phyloP scores from a whole-genome alignment of 2,113 vertebrate genomes.

The Etheostoma spectabile region DNA sequence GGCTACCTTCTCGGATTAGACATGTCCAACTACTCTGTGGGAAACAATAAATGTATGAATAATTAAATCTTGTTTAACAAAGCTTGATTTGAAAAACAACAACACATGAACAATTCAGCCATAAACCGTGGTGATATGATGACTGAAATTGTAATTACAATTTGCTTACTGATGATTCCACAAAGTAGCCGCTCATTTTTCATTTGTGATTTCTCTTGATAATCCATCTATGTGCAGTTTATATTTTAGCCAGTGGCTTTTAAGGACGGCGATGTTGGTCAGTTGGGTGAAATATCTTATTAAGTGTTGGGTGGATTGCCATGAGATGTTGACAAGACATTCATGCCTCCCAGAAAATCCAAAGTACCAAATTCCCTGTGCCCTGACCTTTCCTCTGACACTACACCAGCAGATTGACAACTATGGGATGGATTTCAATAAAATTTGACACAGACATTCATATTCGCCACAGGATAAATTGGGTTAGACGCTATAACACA shows the following conservation, averaged over 20 bases:
- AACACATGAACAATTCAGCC: not conserved
- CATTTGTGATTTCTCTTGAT: slow-evolving; percentile 7
- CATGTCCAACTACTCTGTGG: slow-evolving; percentile 3
- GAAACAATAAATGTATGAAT: slow-evolving; percentile 26
- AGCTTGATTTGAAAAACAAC: not conserved
- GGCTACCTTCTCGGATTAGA: slow-evolving; percentile 29
- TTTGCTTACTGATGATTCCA: slow-evolving; percentile 19
- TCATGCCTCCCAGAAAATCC: not conserved
- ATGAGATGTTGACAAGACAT: not conserved
- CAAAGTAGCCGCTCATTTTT: not conserved
- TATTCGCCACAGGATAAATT: not conserved
- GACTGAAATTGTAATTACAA: slow-evolving; percentile 10
- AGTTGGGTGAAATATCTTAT: not conserved
- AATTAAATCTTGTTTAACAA: slow-evolving; percentile 8
- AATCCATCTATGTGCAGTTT: not conserved
- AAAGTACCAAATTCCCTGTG: not conserved
- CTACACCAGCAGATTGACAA: not conserved
- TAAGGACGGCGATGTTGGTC: not conserved
- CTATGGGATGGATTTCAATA: not conserved
- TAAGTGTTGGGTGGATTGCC: not conserved
- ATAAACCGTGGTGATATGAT: not conserved
- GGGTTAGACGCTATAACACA: not conserved
- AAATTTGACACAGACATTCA: not conserved
- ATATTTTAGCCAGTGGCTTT: not conserved
- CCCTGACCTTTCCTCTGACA: not conserved